Evolutionary conservation across 2,797 vertebrate genomes (phyloP).

Genomic region (Pampus argenteus): DNA sequence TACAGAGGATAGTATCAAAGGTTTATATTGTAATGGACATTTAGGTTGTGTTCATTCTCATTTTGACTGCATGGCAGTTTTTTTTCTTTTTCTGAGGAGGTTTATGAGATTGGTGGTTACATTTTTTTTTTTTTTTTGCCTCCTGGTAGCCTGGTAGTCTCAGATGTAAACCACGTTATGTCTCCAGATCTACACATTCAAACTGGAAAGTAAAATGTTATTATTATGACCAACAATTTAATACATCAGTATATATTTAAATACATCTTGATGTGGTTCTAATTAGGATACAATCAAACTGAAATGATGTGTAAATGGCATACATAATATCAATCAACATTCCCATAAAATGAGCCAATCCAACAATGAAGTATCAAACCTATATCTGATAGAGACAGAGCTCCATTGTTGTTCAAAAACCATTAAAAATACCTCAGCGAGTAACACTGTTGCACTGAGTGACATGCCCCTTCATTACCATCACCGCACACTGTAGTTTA

Average conservation of each 20-base stretch:
- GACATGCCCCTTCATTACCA: background rate
- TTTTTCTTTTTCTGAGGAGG: background rate
- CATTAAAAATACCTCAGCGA: background rate
- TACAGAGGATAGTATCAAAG: background rate
- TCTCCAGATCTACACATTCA: background rate
- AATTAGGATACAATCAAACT: background rate
- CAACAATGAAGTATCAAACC: background rate
- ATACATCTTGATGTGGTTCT: background rate
- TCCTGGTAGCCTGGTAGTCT: background rate
- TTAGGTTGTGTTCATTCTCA: background rate
- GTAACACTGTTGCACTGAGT: background rate
- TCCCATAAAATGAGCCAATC: background rate
- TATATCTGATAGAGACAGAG: background rate
- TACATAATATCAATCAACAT: background rate
- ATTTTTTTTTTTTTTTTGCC: background rate
- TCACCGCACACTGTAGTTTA: background rate
- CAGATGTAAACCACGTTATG: background rate
- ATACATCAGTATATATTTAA: background rate
- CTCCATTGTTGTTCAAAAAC: slow-evolving; percentile 1
- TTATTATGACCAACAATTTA: background rate
- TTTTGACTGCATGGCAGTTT: background rate
- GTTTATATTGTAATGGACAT: background rate
- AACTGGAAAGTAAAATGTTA: background rate
- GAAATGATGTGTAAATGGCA: background rate
- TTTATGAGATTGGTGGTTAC: too few relatives aligned